These are phyloP conservation scores for Halisarca cf. caerulea DNA, from an alignment of 37 sponge, comb jelly and placozoan genomes.

Conservation along the genomic window DNA sequence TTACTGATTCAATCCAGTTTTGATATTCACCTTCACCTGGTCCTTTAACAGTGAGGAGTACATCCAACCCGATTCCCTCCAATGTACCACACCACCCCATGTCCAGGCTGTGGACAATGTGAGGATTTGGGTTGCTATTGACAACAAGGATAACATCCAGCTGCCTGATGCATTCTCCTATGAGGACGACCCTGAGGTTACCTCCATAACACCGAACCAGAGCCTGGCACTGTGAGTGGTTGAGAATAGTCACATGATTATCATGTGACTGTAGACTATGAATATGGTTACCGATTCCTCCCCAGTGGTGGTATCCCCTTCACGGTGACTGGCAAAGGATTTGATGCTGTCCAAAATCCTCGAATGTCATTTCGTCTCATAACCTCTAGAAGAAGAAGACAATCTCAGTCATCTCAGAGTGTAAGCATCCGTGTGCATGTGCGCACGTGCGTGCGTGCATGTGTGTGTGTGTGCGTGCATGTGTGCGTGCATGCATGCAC, in stretches of 20 bases:
- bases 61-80: neutral
- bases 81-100: neutral
- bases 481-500: too few species aligned
- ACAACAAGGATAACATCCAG: too few species aligned
- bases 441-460: too few species aligned
- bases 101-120: too few species aligned
- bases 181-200: neutral
- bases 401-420: neutral
- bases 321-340: neutral
- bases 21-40: too few species aligned
- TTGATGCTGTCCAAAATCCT: neutral
- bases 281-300: neutral
- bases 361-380: neutral
- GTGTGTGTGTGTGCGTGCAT: too few species aligned
- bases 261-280: conserved; percentile 13
- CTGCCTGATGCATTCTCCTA: neutral
- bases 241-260: neutral
- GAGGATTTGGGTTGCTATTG: too few species aligned
- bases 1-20: too few species aligned
- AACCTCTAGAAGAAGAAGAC: neutral
- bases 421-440: too few species aligned
- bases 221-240: neutral
- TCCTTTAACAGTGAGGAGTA: too few species aligned
- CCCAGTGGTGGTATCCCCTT: conserved; percentile 16
- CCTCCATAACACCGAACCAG: neutral